Evolutionary conservation across 2,888 invertebrate species (phyloP), one percentile per base, ranked within the genome.

Genomic region (Ophraella communa): DNA sequence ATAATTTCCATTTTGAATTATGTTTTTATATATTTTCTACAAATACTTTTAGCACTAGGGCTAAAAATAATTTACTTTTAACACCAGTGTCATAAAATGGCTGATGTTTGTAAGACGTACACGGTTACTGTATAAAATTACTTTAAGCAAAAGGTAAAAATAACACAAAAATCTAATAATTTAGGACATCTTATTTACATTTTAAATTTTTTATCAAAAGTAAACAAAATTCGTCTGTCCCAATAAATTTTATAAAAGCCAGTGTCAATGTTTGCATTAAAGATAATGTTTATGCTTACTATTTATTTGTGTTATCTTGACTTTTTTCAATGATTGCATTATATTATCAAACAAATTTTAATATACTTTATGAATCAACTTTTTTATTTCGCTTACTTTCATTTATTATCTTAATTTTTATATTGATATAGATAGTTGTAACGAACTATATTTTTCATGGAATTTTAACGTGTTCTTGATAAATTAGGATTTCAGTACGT

Each of bases 201-300:
- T 11, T 11, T 21, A 1, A 20, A 45, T 4, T 10, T n/a, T n/a
- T n/a, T 45, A 45, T 45, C 21, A 11, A 45, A 45, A 20, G 21
- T 21, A 11, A 45, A 45, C 21, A 45, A 20, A 10, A 45, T 45
- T 45, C 21, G 18, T 20, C 10, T 7, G 20, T 44, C 44, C 44
- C 14, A 39, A 3, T 39, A 39, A 44, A 44, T 20, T 44, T 10
- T 44, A 44, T 17, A 42, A 42, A 42, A 42, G n/a, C 17, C 44
- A n/a, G 35, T 44, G 21, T 45, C 45, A 45, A 45, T 45, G 21
- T 45, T 45, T 45, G 45, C 20, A 20, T 45, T 45, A 5, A 45
- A 45, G 45, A 45, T 45, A 20, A 45, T 45, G 10, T 45, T 45
- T 45, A 45, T 45, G 20, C 10, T 17, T 20, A 20, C 20, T 45